phyloP scores from a whole-genome alignment of 2,888 invertebrate species.

The Nowickia ferox region DNA sequence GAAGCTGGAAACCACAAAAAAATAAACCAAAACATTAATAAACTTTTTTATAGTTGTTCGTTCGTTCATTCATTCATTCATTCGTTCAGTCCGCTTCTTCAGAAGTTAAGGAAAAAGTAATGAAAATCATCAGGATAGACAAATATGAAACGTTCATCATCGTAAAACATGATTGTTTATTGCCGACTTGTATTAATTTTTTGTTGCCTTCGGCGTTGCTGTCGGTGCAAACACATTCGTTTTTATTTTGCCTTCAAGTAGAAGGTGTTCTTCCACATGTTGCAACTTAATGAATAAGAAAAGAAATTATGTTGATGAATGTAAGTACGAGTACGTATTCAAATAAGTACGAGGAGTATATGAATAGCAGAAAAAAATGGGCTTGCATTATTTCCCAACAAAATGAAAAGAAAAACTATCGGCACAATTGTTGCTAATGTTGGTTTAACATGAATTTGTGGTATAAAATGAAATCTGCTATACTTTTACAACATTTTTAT shows the following conservation, averaged over 20 bases:
- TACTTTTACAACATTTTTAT: conserved; percentile 65
- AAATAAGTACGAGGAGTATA: background rate
- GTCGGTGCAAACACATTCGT: background rate
- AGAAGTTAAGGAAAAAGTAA: conserved; percentile 14
- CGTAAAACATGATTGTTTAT: conserved; percentile 60
- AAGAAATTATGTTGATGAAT: conserved; percentile 42
- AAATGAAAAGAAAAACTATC: conserved; percentile 44
- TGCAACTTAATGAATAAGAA: conserved; percentile 42
- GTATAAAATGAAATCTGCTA: conserved; percentile 45
- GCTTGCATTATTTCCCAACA: conserved; percentile 27
- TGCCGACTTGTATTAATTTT: conserved; percentile 38
- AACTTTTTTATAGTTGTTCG: conserved; percentile 53
- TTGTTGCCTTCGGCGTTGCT: background rate
- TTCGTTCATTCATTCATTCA: conserved; percentile 23
- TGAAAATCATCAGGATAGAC: conserved; percentile 45
- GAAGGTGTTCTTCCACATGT: conserved; percentile 50
- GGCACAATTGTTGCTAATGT: conserved; percentile 60
- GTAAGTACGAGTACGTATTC: background rate
- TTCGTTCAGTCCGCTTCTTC: conserved; percentile 42
- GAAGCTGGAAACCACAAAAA: conserved; percentile 64
- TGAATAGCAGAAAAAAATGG: background rate
- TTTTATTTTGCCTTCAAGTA: conserved; percentile 30
- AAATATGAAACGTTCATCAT: conserved; percentile 43
- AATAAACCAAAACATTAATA: conserved; percentile 60
- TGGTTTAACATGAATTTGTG: conserved; percentile 56